Evolutionary conservation across 2,888 invertebrate genomes (phyloP).

Genomic region (Euplagia quadripunctaria): DNA sequence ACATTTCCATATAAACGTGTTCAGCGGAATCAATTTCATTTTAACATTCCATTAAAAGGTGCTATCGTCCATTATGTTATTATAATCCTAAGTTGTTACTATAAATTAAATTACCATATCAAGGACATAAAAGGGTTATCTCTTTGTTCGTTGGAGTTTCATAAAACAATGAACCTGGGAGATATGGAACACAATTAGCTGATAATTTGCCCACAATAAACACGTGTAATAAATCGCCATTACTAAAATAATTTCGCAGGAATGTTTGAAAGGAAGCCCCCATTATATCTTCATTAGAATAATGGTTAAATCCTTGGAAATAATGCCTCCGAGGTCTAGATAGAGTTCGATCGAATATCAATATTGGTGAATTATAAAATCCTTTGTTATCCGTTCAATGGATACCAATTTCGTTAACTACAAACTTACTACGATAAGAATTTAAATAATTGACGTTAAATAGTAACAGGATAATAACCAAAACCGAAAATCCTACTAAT

Average conservation of each 20-base stretch:
- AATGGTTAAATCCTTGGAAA: not conserved
- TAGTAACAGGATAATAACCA: no score
- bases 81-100: not conserved
- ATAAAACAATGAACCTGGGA: conserved; percentile 2
- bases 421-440: no score
- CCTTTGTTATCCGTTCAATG: not conserved
- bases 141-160: conserved; percentile 4
- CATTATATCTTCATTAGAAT: conserved; percentile 8
- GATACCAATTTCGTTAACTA: not conserved
- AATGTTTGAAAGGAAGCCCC: conserved; percentile 8
- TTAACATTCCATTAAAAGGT: not conserved
- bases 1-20: not conserved
- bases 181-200: not conserved
- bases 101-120: conserved; percentile 15
- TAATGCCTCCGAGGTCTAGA: not conserved
- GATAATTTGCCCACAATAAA: not conserved
- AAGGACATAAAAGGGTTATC: not conserved
- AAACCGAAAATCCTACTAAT: no score
- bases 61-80: not conserved
- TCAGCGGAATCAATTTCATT: not conserved
- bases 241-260: not conserved
- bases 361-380: not conserved
- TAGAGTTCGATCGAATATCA: not conserved
- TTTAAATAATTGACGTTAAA: no score
- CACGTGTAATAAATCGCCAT: not conserved